A percentile compares a stretch with the other conserved stretches of the same genome.
phyloP scores from a whole-genome alignment of 1,140 invertebrate genomes.

The Sycophaga agraensis region DNA sequence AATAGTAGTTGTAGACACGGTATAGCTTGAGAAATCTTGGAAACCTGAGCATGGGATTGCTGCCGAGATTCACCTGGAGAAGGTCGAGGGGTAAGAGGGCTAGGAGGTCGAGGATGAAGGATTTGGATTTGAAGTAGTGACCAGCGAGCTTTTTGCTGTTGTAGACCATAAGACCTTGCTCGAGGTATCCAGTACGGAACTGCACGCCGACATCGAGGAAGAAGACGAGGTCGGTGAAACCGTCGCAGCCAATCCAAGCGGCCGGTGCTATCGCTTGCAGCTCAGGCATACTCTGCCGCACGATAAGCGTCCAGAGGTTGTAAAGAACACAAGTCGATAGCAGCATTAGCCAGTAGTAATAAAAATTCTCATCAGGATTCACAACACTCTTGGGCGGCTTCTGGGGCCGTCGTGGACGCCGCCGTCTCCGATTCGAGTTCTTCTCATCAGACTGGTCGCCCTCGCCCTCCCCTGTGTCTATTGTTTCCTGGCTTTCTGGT shows the following conservation, averaged over 20 bases:
- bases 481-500: constrained; percentile 80
- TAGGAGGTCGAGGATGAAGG: constrained; percentile 83
- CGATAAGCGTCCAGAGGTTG: constrained; percentile 94
- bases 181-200: constrained; percentile 91
- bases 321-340: constrained; percentile 88
- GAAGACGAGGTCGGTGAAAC: constrained; percentile 83
- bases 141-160: constrained; percentile 85
- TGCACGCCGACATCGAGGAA: constrained; percentile 86
- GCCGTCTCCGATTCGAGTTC: constrained; percentile 57
- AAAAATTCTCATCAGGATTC: constrained; percentile 93
- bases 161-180: constrained; percentile 92
- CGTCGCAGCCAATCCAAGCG: constrained; percentile 81
- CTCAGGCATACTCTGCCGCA: constrained; percentile 90
- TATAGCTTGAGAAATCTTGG: constrained; percentile 86
- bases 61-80: constrained; percentile 77
- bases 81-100: constrained; percentile 85
- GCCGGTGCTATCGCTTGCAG: constrained; percentile 69
- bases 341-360: constrained; percentile 92
- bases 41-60: constrained; percentile 79
- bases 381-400: constrained; percentile 79
- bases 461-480: constrained; percentile 64
- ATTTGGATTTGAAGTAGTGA: constrained; percentile 83
- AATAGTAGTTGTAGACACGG: constrained; percentile 88
- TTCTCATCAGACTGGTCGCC: constrained; percentile 65
- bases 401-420: constrained; percentile 65